phyloP scores from a whole-genome alignment of 2,888 invertebrate species.

The Acronicta psi region DNA sequence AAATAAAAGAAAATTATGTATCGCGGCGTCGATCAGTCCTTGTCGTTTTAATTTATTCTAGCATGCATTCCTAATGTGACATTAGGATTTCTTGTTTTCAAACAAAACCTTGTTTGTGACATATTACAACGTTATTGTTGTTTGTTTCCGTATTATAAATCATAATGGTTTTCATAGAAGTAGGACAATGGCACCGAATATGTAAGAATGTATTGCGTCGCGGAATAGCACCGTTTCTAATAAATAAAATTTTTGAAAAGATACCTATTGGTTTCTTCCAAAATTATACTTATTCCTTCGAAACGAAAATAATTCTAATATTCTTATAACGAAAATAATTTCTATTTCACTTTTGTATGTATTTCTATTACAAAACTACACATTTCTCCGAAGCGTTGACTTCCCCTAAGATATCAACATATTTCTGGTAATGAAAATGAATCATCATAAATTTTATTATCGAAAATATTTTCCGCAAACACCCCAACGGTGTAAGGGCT shows the following conservation, averaged over 20 bases:
- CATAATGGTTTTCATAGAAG: neutral
- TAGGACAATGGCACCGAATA: neutral
- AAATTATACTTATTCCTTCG: no score
- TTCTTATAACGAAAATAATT: no score
- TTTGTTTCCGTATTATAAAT: conserved; percentile 1
- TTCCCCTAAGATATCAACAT: conserved; percentile 11
- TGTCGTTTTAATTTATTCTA: conserved; percentile 62
- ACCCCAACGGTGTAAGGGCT: neutral
- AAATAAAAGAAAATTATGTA: conserved; percentile 54
- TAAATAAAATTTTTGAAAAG: no score
- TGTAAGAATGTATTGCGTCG: neutral
- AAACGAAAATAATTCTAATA: no score
- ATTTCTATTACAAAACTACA: neutral
- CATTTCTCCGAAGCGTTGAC: conserved; percentile 31
- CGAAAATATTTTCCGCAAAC: conserved; percentile 11
- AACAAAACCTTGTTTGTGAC: conserved; percentile 25
- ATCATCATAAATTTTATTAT: conserved; percentile 20
- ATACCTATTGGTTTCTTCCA: no score
- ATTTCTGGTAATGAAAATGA: conserved; percentile 29
- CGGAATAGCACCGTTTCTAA: no score
- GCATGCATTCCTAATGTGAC: conserved; percentile 56
- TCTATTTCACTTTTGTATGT: no score
- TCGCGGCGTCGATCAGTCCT: conserved; percentile 63
- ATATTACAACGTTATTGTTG: conserved; percentile 22
- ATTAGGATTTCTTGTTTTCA: conserved; percentile 52